These are phyloP conservation scores for Camelus dromedarius DNA, from an alignment of 2,113 vertebrate genomes.

Conservation along the genomic window DNA sequence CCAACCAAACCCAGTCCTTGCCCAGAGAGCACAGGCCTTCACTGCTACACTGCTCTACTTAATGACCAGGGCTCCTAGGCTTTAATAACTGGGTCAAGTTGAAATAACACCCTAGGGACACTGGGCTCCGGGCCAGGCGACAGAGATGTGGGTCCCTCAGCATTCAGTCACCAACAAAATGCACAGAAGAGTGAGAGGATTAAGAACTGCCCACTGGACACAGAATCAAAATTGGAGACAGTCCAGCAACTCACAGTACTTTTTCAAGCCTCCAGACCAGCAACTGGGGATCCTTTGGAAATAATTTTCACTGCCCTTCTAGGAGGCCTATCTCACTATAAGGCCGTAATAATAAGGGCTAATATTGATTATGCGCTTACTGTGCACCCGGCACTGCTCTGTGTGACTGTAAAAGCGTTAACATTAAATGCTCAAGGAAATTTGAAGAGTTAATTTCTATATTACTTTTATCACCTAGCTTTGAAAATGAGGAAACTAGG, in stretches of 20 bases:
- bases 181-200: neutral
- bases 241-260: neutral
- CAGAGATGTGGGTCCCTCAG: neutral
- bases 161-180: neutral
- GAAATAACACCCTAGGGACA: slow-evolving; percentile 9
- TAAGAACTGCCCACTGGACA: neutral
- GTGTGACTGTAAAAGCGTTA: slow-evolving; percentile 3
- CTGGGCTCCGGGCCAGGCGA: neutral
- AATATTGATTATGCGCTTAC: neutral
- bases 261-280: neutral
- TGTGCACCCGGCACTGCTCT: neutral
- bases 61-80: neutral
- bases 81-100: neutral
- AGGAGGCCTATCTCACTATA: neutral
- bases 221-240: neutral
- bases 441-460: slow-evolving; percentile 38
- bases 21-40: neutral
- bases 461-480: neutral
- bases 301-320: slow-evolving; percentile 1
- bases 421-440: neutral
- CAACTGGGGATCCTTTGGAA: neutral
- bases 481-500: neutral
- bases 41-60: neutral
- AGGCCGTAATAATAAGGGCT: neutral
- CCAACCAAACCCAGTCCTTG: neutral